Evolutionary conservation across 2,888 invertebrate species (phyloP).

Genomic region (Branchellion lobata): DNA sequence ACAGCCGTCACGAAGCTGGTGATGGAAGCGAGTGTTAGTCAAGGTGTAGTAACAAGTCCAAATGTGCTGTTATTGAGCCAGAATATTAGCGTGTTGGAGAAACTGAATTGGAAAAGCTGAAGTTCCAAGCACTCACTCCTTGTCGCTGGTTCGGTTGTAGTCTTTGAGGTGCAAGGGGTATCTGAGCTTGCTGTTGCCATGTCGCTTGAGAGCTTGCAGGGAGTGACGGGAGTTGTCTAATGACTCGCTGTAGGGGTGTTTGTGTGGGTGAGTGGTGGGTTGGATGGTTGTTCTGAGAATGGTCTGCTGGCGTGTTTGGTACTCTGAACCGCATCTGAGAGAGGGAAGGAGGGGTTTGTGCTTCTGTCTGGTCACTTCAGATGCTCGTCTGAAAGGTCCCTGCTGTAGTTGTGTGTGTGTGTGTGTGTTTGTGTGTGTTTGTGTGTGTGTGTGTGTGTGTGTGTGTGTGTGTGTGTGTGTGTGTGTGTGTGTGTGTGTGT

Average conservation of each 20-base stretch:
- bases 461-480: too few species aligned
- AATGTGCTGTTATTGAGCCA: not conserved
- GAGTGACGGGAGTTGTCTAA: not conserved
- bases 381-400: conserved; percentile 61
- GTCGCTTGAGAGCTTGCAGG: not conserved
- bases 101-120: not conserved
- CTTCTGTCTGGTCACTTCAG: conserved; percentile 59
- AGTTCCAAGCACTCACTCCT: not conserved
- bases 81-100: not conserved
- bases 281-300: not conserved
- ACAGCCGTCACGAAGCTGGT: not conserved
- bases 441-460: too few species aligned
- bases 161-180: conserved; percentile 1
- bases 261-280: not conserved
- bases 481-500: too few species aligned
- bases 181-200: not conserved
- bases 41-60: too few species aligned
- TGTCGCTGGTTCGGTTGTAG: not conserved
- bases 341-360: conserved; percentile 60
- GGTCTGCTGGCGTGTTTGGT: conserved; percentile 58
- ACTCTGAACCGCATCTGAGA: conserved; percentile 59
- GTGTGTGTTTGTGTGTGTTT: too few species aligned
- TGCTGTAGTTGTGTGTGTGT: conserved; percentile 46
- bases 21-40: not conserved
- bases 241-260: too few species aligned